Conservation (phyloP, 2,888 invertebrate species). For the Orthonychiurus folsomi region DNA sequence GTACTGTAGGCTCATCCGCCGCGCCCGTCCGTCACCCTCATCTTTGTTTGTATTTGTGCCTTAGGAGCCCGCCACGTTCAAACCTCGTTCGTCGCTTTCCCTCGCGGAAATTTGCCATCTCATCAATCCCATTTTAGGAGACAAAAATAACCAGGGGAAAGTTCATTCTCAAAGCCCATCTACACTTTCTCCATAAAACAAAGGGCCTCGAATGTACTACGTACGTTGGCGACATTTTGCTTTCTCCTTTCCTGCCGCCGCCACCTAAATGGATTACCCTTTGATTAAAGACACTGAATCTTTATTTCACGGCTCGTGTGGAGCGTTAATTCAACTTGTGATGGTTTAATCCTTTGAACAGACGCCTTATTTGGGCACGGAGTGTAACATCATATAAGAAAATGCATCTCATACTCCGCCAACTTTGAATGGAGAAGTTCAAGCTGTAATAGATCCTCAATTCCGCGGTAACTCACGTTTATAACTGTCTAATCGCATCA, state of each 20-base stretch:
- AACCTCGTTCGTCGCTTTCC: too few relatives aligned
- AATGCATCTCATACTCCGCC: neutral
- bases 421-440: neutral
- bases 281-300: slow-evolving; percentile 1
- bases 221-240: too few relatives aligned
- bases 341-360: neutral
- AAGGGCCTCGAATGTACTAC: neutral
- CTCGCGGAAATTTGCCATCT: too few relatives aligned
- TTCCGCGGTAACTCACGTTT: neutral
- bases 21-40: neutral
- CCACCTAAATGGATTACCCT: neutral
- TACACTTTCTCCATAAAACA: neutral
- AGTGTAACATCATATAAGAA: too few relatives aligned
- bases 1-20: neutral
- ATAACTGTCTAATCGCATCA: slow-evolving; percentile 1
- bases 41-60: neutral
- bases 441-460: neutral
- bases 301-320: neutral
- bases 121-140: slow-evolving; percentile 1
- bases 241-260: too few relatives aligned
- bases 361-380: too few relatives aligned
- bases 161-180: neutral
- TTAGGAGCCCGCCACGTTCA: too few relatives aligned
- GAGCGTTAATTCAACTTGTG: neutral
- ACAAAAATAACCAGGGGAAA: neutral